Conservation (phyloP, 2,797 vertebrate genomes). For the Periophthalmus magnuspinnatus region DNA sequence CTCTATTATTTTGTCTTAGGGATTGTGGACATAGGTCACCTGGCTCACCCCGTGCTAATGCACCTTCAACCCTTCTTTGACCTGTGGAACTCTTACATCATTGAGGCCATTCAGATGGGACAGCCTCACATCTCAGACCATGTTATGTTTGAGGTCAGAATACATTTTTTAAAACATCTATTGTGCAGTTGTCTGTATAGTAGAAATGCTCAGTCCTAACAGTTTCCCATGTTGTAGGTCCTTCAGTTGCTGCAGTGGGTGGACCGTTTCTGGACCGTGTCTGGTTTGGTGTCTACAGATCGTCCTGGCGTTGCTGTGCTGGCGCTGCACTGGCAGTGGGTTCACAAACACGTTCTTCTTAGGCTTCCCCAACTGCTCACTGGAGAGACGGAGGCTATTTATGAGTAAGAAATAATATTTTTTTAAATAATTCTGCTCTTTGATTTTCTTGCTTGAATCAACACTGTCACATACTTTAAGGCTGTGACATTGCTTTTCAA, state of each 20-base stretch:
- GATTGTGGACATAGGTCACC: slow-evolving; percentile 82
- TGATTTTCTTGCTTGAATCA: neutral
- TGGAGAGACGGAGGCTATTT: slow-evolving; percentile 74
- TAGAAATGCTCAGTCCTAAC: neutral
- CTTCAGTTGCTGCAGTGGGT: slow-evolving; percentile 83
- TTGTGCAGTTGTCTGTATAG: neutral
- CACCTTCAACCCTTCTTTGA: slow-evolving; percentile 92
- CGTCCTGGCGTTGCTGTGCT: slow-evolving; percentile 83
- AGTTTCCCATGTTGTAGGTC: slow-evolving; percentile 53
- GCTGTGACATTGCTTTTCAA: neutral
- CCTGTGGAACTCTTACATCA: slow-evolving; percentile 83
- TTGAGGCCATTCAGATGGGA: slow-evolving; percentile 84
- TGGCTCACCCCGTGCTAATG: slow-evolving; percentile 89
- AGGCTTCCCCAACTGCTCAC: slow-evolving; percentile 84
- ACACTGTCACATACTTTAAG: too few species aligned
- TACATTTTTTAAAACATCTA: neutral
- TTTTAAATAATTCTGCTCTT: neutral
- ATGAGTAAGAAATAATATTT: slow-evolving; percentile 78
- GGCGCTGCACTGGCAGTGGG: slow-evolving; percentile 96
- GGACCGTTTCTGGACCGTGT: slow-evolving; percentile 88
- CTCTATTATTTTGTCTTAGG: slow-evolving; percentile 68
- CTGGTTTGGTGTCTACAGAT: slow-evolving; percentile 82
- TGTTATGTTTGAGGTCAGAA: slow-evolving; percentile 76
- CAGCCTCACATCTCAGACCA: slow-evolving; percentile 85
- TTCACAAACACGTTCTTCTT: slow-evolving; percentile 87